These are phyloP conservation scores for Bombus affinis DNA, from an alignment of 1,140 invertebrate genomes.

Conservation along the genomic window DNA sequence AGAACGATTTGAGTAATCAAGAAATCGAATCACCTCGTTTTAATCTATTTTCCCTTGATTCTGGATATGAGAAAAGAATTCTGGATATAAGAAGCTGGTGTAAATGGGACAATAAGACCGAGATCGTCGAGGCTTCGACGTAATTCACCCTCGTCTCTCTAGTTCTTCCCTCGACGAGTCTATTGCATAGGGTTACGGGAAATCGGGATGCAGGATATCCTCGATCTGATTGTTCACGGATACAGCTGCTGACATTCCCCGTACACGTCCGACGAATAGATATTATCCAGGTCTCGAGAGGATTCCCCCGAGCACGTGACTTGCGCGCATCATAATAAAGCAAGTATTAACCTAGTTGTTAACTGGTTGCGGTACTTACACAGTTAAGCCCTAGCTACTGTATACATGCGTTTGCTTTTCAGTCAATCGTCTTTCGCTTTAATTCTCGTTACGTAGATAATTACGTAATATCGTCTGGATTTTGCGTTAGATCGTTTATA, in stretches of 20 bases:
- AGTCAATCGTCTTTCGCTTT: neutral
- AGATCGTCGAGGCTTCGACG: slow-evolving; percentile 6
- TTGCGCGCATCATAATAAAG: slow-evolving; percentile 27
- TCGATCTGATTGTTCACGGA: slow-evolving; percentile 43
- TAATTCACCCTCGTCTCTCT: slow-evolving; percentile 28
- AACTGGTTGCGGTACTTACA: neutral
- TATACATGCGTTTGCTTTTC: neutral
- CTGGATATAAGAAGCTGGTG: slow-evolving; percentile 21
- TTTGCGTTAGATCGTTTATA: neutral
- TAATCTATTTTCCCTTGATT: no score
- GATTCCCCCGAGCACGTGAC: slow-evolving; percentile 32
- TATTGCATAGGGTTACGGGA: slow-evolving; percentile 44
- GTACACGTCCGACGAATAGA: slow-evolving; percentile 50
- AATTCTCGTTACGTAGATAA: neutral
- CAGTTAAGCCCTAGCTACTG: neutral
- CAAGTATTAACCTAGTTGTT: slow-evolving; percentile 38
- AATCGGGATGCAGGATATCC: slow-evolving; percentile 51
- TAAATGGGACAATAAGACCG: slow-evolving; percentile 49
- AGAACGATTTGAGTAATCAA: no score
- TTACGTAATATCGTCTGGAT: neutral
- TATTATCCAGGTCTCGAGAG: slow-evolving; percentile 46
- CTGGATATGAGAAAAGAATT: neutral
- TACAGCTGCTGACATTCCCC: slow-evolving; percentile 45
- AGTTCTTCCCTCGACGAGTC: slow-evolving; percentile 23
- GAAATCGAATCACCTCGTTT: no score